Conservation (phyloP, 1,140 invertebrate genomes). For the Penaeus japonicus region DNA sequence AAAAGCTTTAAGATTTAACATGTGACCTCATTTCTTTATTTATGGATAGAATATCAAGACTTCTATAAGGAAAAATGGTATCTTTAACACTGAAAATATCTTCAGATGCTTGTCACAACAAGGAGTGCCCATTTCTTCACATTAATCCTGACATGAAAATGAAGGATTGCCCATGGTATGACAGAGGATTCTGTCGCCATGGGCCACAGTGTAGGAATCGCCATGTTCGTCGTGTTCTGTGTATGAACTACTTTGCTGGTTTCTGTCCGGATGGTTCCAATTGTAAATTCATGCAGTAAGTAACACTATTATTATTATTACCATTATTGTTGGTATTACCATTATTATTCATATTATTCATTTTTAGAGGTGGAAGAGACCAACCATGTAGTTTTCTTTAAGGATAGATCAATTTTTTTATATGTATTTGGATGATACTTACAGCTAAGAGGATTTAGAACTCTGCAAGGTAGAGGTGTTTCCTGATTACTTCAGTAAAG, state of each 20-base stretch:
- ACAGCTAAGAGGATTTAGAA: too few species aligned
- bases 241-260: conserved; percentile 94
- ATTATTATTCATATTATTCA: neutral
- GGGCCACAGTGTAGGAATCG: conserved; percentile 96
- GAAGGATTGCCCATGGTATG: conserved; percentile 99
- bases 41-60: too few species aligned
- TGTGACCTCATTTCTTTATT: too few species aligned
- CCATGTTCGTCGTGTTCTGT: conserved; percentile 93
- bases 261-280: conserved; percentile 94
- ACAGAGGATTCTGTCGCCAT: conserved; percentile 98
- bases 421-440: too few species aligned
- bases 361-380: too few species aligned
- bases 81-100: neutral
- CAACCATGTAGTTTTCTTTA: too few species aligned
- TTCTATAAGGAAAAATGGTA: neutral
- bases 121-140: conserved; percentile 99
- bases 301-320: conserved; percentile 51
- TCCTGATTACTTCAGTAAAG: too few species aligned
- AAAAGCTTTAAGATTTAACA: too few species aligned
- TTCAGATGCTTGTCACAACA: conserved; percentile 96
- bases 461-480: too few species aligned
- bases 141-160: conserved; percentile 99
- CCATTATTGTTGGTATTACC: neutral
- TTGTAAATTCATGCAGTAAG: conserved; percentile 97
- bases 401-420: too few species aligned